Base-by-base conservation (phyloP, 1,140 invertebrate genomes). In the Musca domestica region DNA sequence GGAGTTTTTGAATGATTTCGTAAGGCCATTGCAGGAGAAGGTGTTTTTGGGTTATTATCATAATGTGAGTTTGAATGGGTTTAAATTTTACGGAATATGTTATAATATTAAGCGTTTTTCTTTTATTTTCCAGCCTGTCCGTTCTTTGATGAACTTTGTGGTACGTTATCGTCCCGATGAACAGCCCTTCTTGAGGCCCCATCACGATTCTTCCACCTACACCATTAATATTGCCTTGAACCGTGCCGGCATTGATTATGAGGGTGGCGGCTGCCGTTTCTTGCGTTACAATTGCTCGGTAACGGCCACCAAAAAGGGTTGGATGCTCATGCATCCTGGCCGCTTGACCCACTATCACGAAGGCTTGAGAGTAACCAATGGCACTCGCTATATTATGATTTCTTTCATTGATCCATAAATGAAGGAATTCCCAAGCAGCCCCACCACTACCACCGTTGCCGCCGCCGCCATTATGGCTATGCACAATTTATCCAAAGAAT, bases 211-310 rank as follows among this genome's bases (percentile, higher is more conserved):
- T 49, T 99, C 97, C 0, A 99, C 98, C 0, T 99, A 97, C 78
- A 99, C 97, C 9, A 95, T 99, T 76, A 99, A 99, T 82, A 88
- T 99, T 70, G 98, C 97, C 1, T 85, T 99, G 65, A 99, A 99
- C 81, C 84, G 83, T 47, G 88, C 84, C 1, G 86, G 84, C 82
- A 72, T 86, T 10, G 91, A 92, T 78, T 92, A 90, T 70, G 86
- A 96, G 85, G 98, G 98, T 56, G 98, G 98, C 68, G 98, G 98
- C 9, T 98, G 95, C 74, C 86, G 87, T 47, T 99, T 99, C 82
- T 83, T 98, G 20, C 73, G 98, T 6, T 99, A 99, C 85, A 96
- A 99, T 80, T 99, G 98, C 81, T 95, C 93, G 30, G 94, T 99
- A 0, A 89, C 88, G 0, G 87, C 93, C 56, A 94, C 94, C 0